These are phyloP conservation scores for Aphrocallistes beatrix DNA, from an alignment of 37 sponge, comb jelly and placozoan species.

Conservation along the genomic window DNA sequence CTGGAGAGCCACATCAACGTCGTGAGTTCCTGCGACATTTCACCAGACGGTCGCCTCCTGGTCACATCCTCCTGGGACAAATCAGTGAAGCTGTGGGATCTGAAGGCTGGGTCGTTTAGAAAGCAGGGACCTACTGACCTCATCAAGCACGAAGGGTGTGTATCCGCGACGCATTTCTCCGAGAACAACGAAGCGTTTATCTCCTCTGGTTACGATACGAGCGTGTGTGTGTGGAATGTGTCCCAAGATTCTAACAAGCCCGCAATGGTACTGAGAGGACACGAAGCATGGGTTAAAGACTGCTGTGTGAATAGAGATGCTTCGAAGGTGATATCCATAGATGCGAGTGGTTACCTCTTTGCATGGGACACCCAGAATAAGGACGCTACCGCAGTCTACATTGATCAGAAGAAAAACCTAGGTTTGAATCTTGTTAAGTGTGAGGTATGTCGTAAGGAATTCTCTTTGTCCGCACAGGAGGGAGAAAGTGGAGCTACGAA, in stretches of 20 bases:
- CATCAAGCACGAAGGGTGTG: background rate
- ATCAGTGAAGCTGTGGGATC: constrained; percentile 67
- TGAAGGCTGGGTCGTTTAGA: background rate
- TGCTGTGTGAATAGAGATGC: background rate
- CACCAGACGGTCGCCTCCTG: constrained; percentile 32
- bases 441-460: background rate
- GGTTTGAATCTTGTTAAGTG: background rate
- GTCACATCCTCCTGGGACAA: constrained; percentile 84
- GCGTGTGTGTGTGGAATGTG: background rate
- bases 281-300: background rate
- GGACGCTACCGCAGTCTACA: background rate
- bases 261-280: background rate
- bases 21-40: constrained; percentile 21
- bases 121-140: background rate
- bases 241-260: background rate
- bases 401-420: background rate
- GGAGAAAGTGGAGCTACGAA: background rate
- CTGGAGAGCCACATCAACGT: background rate
- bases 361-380: background rate
- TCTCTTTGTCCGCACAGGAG: background rate
- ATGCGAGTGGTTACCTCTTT: background rate
- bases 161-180: background rate
- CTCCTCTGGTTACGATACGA: background rate
- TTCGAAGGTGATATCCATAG: background rate
- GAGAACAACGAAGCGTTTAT: background rate